Base-by-base conservation (phyloP, 2,888 invertebrate species). In the Drosophila aldrichi region DNA sequence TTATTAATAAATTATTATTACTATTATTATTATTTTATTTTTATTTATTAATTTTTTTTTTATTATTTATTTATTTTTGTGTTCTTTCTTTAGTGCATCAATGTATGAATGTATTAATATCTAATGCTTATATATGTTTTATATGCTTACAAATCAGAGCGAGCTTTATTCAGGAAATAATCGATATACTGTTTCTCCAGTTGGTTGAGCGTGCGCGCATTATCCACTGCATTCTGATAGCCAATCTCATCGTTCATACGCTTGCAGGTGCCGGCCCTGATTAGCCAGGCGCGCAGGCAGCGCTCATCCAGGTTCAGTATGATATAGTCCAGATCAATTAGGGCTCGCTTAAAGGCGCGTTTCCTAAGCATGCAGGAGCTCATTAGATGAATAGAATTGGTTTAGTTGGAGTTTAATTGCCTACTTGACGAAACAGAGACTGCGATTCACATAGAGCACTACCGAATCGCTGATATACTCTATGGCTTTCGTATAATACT, bases 201-300 rank as follows among this genome's bases (percentile, higher is more conserved):
- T 29, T 1, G 10, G 29, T 48, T 48, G 5, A 29, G n/a, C 0
- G 12, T 12, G 6, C 54, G 57, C 0, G 76, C 80, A 32, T 41
- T 68, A 0, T n/a, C 9, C 1, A 88, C 38, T 54, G 5, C 44
- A 18, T 7, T 69, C 43, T 22, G 8, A 1, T 44, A 84, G 8
- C 66, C 88, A 4, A 12, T 5, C 0, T 81, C 82, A 12, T 84
- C 52, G 8, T 72, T 63, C 40, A 86, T 12, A 9, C 87, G 78
- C 8, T 81, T 72, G 2, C 74, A 12, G 3, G 70, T 62, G 4
- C 59, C 81, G 1, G 74, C 82, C n/a, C 62, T 81, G 18, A 71
- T 78, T 1, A 86, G 83, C 87, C 78, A 83, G 22, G 81, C 87
- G 8, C 46, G 60, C 20, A 87, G n/a, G 6, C 70, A 64, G 0